phyloP scores from a whole-genome alignment of 2,888 invertebrate genomes.

The Smittia sp. region DNA sequence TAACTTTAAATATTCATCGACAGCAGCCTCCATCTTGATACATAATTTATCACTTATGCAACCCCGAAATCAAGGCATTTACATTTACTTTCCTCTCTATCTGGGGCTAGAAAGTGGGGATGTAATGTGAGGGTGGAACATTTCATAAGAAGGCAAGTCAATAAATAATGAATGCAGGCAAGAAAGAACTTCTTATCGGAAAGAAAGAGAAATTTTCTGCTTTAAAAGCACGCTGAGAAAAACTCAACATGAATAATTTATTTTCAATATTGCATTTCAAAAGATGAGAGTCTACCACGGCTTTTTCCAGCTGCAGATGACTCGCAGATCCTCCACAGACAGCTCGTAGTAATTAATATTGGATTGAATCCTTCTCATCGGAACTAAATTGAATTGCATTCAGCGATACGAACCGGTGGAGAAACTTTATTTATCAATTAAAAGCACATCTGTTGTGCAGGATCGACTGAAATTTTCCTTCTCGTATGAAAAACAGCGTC shows the following conservation, averaged over 20 bases:
- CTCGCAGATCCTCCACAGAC: no score
- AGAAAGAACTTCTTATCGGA: neutral
- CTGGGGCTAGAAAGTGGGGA: neutral
- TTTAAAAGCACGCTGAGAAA: slow-evolving; percentile 4
- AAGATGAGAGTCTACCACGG: neutral
- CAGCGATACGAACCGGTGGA: neutral
- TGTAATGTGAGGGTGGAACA: neutral
- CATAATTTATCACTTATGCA: slow-evolving; percentile 27
- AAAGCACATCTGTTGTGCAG: slow-evolving; percentile 27
- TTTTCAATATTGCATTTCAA: slow-evolving; percentile 16
- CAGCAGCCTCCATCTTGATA: neutral
- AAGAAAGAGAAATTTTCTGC: neutral
- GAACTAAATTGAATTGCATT: slow-evolving; percentile 4
- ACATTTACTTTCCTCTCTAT: slow-evolving; percentile 13
- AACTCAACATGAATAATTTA: slow-evolving; percentile 22
- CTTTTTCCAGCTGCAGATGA: no score
- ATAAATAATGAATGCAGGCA: slow-evolving; percentile 23
- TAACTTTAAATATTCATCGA: slow-evolving; percentile 15
- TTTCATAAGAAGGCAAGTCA: neutral
- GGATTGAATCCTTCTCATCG: neutral
- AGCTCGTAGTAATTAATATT: neutral
- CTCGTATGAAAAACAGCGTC: neutral
- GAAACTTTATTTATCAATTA: slow-evolving; percentile 25
- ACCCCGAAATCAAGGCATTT: slow-evolving; percentile 22
- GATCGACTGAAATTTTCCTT: neutral